A percentile compares a stretch with the other conserved stretches of the same genome.
Conservation (phyloP, 2,888 invertebrate species). For the Dione juno region DNA sequence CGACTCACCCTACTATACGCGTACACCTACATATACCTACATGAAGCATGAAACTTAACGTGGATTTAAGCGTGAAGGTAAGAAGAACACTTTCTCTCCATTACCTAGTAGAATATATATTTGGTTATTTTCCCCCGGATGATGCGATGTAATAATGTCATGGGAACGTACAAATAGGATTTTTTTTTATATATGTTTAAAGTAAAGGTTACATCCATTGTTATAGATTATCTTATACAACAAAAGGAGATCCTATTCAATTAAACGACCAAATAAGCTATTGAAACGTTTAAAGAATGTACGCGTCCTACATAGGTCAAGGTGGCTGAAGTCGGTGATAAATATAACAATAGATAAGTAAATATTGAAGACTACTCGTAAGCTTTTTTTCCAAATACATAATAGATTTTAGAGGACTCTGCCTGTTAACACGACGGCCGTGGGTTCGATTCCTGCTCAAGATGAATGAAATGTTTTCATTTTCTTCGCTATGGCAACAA, state of each 20-base stretch:
- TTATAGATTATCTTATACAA: conserved; percentile 20
- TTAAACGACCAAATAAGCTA: background rate
- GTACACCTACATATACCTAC: no score
- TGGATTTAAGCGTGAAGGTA: no score
- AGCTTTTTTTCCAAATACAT: no score
- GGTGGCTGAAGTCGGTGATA: background rate
- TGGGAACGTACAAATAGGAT: background rate
- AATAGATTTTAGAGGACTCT: no score
- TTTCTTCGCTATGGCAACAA: no score
- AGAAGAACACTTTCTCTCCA: no score
- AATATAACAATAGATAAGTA: background rate
- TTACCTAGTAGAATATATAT: background rate
- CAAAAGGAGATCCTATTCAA: conserved; percentile 23
- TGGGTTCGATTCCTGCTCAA: no score
- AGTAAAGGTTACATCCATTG: conserved; percentile 8
- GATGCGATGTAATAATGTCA: background rate
- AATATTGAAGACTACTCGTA: no score
- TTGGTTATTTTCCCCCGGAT: background rate
- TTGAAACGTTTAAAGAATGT: conserved; percentile 10
- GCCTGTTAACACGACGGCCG: no score
- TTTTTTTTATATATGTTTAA: background rate
- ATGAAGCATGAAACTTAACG: no score
- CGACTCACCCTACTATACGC: no score
- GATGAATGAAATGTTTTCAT: no score
- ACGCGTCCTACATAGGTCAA: conserved; percentile 23